Evolutionary conservation across 35 echinoderm and acorn worm genomes (phyloP).

Genomic region (Holothuria glaberrima): DNA sequence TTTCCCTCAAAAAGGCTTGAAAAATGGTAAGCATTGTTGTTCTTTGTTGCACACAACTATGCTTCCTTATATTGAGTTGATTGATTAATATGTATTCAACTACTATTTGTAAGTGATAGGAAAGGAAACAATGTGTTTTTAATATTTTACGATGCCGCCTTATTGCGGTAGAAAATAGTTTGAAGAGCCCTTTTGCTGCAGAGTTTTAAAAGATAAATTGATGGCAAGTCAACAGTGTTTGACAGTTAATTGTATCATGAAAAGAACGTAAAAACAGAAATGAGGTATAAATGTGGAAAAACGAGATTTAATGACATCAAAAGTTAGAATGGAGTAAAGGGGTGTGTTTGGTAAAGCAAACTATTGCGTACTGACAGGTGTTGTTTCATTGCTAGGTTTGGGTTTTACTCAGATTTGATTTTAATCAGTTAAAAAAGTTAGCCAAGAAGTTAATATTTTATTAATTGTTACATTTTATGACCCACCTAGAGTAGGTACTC

Average conservation of each 20-base stretch:
- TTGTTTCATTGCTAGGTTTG: neutral
- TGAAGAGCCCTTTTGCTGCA: neutral
- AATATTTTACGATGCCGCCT: conserved; percentile 22
- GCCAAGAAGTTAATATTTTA: conserved; percentile 47
- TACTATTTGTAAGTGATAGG: neutral
- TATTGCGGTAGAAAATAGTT: neutral
- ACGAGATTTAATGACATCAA: conserved; percentile 53
- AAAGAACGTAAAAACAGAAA: conserved; percentile 6
- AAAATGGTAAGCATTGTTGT: neutral
- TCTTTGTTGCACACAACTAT: conserved; percentile 3
- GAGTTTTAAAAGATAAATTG: conserved; percentile 30
- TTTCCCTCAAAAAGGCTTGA: neutral
- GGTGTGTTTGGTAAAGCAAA: conserved; percentile 37
- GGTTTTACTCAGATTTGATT: neutral
- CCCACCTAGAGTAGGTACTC: no score
- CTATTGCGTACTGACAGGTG: conserved; percentile 13
- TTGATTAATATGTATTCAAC: neutral
- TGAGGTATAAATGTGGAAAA: conserved; percentile 30
- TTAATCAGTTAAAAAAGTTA: conserved; percentile 20
- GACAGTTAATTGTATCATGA: conserved; percentile 49
- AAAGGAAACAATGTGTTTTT: conserved; percentile 23
- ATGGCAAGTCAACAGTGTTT: conserved; percentile 25
- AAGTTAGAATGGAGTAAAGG: conserved; percentile 33
- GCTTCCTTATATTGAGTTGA: neutral
- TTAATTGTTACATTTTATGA: conserved; percentile 14